Evolutionary conservation across 2,797 vertebrate genomes (phyloP).

Genomic region (Otolemur crassicaudatus): DNA sequence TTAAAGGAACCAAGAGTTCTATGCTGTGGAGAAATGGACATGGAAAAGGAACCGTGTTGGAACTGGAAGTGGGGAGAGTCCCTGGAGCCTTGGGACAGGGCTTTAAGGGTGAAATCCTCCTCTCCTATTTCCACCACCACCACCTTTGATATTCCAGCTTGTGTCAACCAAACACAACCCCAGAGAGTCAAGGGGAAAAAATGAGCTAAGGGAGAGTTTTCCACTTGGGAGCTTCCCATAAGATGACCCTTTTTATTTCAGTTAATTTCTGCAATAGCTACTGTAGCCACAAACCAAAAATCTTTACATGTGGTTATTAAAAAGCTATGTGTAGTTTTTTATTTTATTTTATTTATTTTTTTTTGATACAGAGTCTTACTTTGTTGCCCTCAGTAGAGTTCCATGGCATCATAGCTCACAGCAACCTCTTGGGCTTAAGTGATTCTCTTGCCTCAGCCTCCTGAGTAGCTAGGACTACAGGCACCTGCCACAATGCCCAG

Average conservation of each 20-base stretch:
- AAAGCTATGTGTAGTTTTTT: constrained; percentile 4
- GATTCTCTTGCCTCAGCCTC: too few relatives aligned
- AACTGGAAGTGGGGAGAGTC: not conserved
- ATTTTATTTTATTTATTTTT: too few relatives aligned
- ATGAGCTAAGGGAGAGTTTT: not conserved
- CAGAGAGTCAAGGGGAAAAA: not conserved
- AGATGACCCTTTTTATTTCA: not conserved
- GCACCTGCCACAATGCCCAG: too few relatives aligned
- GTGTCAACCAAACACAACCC: not conserved
- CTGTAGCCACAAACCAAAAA: constrained; percentile 11
- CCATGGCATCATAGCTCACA: too few relatives aligned
- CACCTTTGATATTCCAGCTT: not conserved
- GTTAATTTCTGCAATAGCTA: constrained; percentile 16
- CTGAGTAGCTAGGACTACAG: too few relatives aligned
- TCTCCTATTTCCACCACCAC: not conserved
- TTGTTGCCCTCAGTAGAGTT: too few relatives aligned
- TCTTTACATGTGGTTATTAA: not conserved
- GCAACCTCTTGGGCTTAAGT: too few relatives aligned
- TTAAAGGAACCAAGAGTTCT: not conserved
- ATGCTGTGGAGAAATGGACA: not conserved
- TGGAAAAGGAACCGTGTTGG: not conserved
- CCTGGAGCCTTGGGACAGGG: not conserved
- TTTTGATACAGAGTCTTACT: too few relatives aligned
- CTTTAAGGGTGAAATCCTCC: not conserved
- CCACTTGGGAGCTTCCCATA: not conserved